Evolutionary conservation across 2,888 invertebrate genomes (phyloP), one percentile per base, ranked within the genome.

Genomic region (Pseudeuparius sepicola): DNA sequence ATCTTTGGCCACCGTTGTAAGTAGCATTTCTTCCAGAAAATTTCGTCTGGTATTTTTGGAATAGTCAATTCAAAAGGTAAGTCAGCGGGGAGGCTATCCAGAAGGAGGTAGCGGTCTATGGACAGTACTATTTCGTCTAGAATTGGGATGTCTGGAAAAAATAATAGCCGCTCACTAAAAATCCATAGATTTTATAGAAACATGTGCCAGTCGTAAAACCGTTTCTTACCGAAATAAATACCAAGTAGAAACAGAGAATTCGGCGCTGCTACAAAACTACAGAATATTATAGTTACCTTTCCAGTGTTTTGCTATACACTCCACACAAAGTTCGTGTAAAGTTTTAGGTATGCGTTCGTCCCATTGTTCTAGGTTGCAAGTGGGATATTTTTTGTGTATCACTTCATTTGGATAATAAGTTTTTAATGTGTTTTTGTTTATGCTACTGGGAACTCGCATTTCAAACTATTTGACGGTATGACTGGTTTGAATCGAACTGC

Each of bases 1-100:
- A 39, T 31, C 15, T 50, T 49, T 2, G 59, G 56, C 60, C 57
- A 60, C 16, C 51, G 48, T 29, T 44, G 36, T 10, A 50, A 12
- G 32, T 49, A 58, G 38, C 57, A 56, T 41, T 51, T 49, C 40
- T 53, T 49, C 60, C 60, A 60, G 37, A 56, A 60, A 28, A 52
- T 37, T 37, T 57, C 55, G 28, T 57, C 52, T 9, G 48, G 29
- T 14, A 60, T 57, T 38, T 49, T 46, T 26, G 51, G 46, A 15
- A 59, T 48, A 4, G 56, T 54, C 14, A 58, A 31, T 28, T 44
- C 39, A 14, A 56, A 42, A 1, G 56, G 55, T 25, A 60, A 40
- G 37, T 49, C 44, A n/a, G 49, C 49, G 20, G 56, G 47, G 30
- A 60, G 40, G 15, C 52, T 39, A 33, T 57, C 55, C 27, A 60